Conservation (phyloP, 2,888 invertebrate species). For the Cephus rjabovi region DNA sequence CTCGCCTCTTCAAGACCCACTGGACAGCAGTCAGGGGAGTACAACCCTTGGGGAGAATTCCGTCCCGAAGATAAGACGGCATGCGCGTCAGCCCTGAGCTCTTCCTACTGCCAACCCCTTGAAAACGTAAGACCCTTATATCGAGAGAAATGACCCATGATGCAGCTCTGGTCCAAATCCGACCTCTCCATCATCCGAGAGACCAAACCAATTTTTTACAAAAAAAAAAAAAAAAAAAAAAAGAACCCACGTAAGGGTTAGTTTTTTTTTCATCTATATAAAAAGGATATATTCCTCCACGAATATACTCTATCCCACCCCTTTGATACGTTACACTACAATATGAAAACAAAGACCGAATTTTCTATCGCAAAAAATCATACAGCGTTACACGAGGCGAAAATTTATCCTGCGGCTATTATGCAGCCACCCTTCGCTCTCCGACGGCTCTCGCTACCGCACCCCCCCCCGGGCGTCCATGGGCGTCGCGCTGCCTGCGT, state of each 20-base stretch:
- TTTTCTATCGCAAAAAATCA: background rate
- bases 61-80: background rate
- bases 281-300: background rate
- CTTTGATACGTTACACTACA: background rate
- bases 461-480: background rate
- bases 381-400: background rate
- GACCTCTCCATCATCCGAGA: background rate
- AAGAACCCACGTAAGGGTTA: too few relatives aligned
- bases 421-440: background rate
- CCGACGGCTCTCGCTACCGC: background rate
- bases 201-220: background rate
- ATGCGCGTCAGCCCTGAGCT: background rate
- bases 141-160: background rate
- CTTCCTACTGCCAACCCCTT: background rate
- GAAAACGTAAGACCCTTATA: background rate
- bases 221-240: too few relatives aligned
- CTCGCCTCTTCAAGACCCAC: background rate
- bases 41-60: background rate
- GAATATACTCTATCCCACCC: background rate
- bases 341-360: background rate
- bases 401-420: background rate
- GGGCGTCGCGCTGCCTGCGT: background rate
- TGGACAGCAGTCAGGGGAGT: background rate
- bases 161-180: background rate
- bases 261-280: background rate